A percentile compares a stretch with the other conserved stretches of the same genome.
These are phyloP conservation scores for Myrmecobius fasciatus DNA, from an alignment of 2,113 vertebrate species.

Conservation along the genomic window DNA sequence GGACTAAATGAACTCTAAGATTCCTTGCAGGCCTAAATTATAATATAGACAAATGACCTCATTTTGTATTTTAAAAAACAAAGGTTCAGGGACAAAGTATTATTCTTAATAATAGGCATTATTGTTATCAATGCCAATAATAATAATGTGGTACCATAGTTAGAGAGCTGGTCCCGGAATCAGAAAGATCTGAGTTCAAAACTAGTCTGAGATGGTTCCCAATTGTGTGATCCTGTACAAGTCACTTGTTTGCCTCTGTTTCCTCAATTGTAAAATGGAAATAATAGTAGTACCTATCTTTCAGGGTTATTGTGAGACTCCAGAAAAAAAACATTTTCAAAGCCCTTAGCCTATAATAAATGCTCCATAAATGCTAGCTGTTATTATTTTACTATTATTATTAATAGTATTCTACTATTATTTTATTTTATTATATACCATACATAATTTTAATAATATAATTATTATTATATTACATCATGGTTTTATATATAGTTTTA, in stretches of 20 bases:
- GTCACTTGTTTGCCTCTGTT: background rate
- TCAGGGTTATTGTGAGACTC: background rate
- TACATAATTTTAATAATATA: too few species aligned
- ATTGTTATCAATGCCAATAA: background rate
- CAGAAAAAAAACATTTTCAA: background rate
- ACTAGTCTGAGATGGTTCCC: background rate
- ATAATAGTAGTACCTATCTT: background rate
- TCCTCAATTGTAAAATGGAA: background rate
- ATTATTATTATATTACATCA: too few species aligned
- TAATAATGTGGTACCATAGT: background rate
- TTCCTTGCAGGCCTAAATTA: background rate
- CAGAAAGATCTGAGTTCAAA: background rate
- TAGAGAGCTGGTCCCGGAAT: background rate
- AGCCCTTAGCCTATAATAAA: background rate
- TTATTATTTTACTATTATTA: background rate
- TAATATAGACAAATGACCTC: background rate
- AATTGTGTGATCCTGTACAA: background rate
- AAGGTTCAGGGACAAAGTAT: background rate
- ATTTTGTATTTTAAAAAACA: background rate
- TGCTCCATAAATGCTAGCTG: background rate
- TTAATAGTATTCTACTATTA: too few species aligned
- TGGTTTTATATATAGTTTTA: too few species aligned
- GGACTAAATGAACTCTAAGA: background rate
- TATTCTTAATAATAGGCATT: background rate
- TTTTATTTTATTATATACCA: too few species aligned